phyloP scores from a whole-genome alignment of 2,797 vertebrate species.

The Amblyraja radiata region DNA sequence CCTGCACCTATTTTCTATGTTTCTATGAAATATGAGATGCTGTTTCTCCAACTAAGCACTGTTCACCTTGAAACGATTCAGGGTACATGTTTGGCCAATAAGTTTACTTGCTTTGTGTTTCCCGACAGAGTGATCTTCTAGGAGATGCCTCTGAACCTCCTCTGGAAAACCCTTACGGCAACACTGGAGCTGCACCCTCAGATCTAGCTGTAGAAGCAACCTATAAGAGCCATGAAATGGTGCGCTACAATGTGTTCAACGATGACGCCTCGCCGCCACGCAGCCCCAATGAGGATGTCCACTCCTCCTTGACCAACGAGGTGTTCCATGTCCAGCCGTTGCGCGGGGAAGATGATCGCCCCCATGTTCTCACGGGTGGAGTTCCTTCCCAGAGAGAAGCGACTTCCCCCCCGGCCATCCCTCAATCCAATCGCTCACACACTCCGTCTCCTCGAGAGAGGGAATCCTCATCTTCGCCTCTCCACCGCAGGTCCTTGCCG shows the following conservation, averaged over 20 bases:
- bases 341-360: slow-evolving; percentile 48
- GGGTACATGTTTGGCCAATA: too few relatives aligned
- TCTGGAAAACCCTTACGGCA: slow-evolving; percentile 60
- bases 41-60: too few relatives aligned
- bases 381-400: not conserved
- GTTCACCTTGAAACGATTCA: too few relatives aligned
- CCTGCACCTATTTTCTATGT: too few relatives aligned
- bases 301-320: slow-evolving; percentile 55
- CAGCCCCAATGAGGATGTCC: slow-evolving; percentile 57
- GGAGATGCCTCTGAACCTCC: slow-evolving; percentile 64
- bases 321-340: slow-evolving; percentile 39
- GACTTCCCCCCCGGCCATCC: too few relatives aligned
- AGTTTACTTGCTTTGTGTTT: slow-evolving; percentile 26
- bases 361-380: not conserved
- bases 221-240: slow-evolving; percentile 40
- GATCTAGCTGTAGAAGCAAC: not conserved
- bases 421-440: not conserved
- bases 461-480: not conserved
- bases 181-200: slow-evolving; percentile 62
- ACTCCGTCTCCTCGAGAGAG: not conserved
- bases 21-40: too few relatives aligned
- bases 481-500: not conserved
- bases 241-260: slow-evolving; percentile 60
- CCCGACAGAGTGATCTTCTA: slow-evolving; percentile 61
- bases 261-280: slow-evolving; percentile 65